Percentiles rank a stretch among this genome's conserved stretches.
phyloP scores from a whole-genome alignment of 2,797 vertebrate species.

The Crenichthys baileyi region DNA sequence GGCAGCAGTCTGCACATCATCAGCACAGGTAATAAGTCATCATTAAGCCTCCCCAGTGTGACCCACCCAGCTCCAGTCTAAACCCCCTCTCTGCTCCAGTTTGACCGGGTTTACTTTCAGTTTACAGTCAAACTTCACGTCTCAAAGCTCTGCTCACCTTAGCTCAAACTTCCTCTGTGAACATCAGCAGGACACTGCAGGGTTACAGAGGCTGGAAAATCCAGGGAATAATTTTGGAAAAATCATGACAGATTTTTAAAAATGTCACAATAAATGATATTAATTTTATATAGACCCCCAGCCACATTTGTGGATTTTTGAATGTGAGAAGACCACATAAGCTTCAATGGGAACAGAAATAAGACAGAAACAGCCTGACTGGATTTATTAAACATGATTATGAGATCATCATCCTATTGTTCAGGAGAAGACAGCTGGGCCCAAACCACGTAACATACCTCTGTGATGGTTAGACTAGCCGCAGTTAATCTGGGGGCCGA shows the following conservation, averaged over 20 bases:
- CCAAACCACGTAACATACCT: background rate
- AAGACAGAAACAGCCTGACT: background rate
- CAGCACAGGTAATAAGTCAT: constrained; percentile 98
- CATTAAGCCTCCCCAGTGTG: constrained; percentile 88
- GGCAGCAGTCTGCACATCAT: constrained; percentile 91
- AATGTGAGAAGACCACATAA: background rate
- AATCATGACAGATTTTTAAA: background rate
- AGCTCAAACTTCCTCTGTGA: background rate
- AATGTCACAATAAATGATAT: background rate
- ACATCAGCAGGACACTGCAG: background rate
- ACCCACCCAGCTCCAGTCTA: constrained; percentile 6
- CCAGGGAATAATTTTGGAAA: background rate
- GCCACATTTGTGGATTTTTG: background rate
- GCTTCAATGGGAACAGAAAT: too few species aligned
- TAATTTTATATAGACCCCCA: background rate
- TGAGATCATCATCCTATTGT: background rate
- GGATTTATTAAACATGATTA: background rate
- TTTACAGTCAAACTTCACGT: constrained; percentile 1
- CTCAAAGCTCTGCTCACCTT: background rate
- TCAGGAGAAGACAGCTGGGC: background rate
- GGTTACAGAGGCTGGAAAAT: background rate
- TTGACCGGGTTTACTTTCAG: constrained; percentile 13
- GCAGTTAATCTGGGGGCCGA: background rate
- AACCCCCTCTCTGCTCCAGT: background rate
- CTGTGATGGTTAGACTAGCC: background rate